Conservation (phyloP, 2,888 invertebrate species). For the Caenorhabditis macrosperma region DNA sequence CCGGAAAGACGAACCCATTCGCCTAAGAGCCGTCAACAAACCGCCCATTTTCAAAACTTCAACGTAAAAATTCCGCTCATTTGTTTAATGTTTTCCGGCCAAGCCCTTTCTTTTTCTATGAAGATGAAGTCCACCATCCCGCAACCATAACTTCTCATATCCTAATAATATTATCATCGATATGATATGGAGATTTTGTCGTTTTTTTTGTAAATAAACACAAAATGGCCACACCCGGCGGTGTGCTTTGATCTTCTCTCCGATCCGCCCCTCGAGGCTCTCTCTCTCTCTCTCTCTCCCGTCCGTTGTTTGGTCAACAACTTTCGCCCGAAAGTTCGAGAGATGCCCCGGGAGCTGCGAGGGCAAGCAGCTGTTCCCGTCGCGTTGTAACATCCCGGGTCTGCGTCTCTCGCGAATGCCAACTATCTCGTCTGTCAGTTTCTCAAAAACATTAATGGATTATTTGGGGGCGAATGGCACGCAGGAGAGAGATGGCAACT, state of each 20-base stretch:
- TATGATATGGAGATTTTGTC: not conserved
- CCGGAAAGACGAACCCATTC: conserved; percentile 77
- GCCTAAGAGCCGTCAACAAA: conserved; percentile 28
- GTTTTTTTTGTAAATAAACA: conserved; percentile 41
- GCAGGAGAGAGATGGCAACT: not conserved
- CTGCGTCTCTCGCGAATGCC: not conserved
- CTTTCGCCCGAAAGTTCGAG: conserved; percentile 16
- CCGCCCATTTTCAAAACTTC: not conserved
- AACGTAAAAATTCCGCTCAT: conserved; percentile 8
- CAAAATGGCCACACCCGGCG: conserved; percentile 18
- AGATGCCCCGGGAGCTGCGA: not conserved
- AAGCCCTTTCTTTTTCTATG: conserved; percentile 24
- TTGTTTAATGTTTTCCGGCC: conserved; percentile 16
- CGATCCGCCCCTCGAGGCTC: not conserved
- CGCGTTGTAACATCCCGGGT: conserved; percentile 26
- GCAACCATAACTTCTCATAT: conserved; percentile 39
- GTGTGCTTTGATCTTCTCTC: not conserved
- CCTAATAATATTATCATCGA: conserved; percentile 41
- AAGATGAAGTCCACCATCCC: not conserved
- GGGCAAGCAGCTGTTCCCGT: conserved; percentile 34
- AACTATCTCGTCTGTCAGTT: conserved; percentile 6
- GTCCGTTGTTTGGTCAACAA: conserved; percentile 51
- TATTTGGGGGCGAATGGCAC: conserved; percentile 42
- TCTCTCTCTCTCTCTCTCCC: not conserved
- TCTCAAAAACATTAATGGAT: conserved; percentile 48